These are phyloP conservation scores for Holcopasites calliopsidis DNA, from an alignment of 1,140 invertebrate species.

Conservation along the genomic window DNA sequence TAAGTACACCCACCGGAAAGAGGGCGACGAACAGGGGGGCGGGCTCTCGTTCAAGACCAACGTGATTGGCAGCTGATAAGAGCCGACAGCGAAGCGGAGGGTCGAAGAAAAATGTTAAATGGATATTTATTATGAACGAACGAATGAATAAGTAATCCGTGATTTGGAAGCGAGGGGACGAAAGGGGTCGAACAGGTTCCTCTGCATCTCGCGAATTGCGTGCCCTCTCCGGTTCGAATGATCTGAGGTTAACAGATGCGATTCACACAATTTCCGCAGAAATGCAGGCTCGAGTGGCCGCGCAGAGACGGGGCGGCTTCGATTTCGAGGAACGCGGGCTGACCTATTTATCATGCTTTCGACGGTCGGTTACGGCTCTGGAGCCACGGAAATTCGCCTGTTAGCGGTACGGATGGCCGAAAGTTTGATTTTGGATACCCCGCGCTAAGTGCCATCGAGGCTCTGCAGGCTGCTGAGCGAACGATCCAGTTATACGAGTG, in stretches of 20 bases:
- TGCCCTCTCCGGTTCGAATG: too few species aligned
- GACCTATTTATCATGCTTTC: slow-evolving; percentile 28
- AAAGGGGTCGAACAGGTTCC: too few species aligned
- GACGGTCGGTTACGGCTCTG: neutral
- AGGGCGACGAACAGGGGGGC: neutral
- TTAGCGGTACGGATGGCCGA: neutral
- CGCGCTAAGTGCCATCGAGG: neutral
- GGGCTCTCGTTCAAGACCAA: too few species aligned
- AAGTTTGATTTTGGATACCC: neutral
- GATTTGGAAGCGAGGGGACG: too few species aligned
- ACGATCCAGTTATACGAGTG: neutral
- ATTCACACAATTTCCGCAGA: slow-evolving; percentile 32
- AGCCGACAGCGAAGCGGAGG: neutral
- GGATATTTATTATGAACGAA: too few species aligned
- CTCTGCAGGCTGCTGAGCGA: neutral
- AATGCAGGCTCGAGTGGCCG: slow-evolving; percentile 22
- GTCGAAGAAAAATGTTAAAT: neutral
- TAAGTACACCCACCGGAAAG: slow-evolving; percentile 43
- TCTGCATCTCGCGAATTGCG: too few species aligned
- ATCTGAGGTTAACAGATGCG: slow-evolving; percentile 16
- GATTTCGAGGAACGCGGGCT: slow-evolving; percentile 5
- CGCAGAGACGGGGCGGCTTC: neutral
- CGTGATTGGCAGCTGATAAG: neutral
- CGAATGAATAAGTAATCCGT: too few species aligned
- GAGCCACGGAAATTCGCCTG: neutral